Percentiles rank a stretch among this genome's conserved stretches.
Conservation (phyloP, 2,113 vertebrate species). For the Tetrax tetrax region DNA sequence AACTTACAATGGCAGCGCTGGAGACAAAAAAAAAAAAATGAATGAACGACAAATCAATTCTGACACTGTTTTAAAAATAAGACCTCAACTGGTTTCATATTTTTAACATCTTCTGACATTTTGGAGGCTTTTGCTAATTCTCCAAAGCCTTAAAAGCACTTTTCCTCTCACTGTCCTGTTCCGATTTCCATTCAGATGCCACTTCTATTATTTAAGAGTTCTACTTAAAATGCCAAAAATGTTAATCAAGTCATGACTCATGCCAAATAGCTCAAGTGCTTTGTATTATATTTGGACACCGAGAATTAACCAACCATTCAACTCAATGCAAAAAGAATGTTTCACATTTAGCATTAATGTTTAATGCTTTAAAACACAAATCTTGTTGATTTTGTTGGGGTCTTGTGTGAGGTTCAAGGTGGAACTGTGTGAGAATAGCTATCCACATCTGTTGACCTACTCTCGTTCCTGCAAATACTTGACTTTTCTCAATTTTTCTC, state of each 20-base stretch:
- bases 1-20: not conserved
- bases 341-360: not conserved
- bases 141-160: not conserved
- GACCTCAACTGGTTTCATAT: not conserved
- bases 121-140: constrained; percentile 46
- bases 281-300: constrained; percentile 10
- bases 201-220: constrained; percentile 38
- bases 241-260: not conserved
- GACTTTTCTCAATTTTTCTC: not conserved
- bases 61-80: constrained; percentile 20
- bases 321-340: not conserved
- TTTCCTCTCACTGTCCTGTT: not conserved
- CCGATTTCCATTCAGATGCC: constrained; percentile 56
- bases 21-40: not conserved
- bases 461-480: not conserved
- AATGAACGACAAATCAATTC: constrained; percentile 19
- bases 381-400: not conserved
- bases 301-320: not conserved
- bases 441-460: not conserved
- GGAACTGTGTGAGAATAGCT: not conserved
- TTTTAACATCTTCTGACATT: constrained; percentile 54
- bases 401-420: not conserved
- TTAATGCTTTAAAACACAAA: not conserved
- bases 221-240: constrained; percentile 30
- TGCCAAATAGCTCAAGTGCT: constrained; percentile 5